Evolutionary conservation across 2,797 vertebrate genomes (phyloP).

Genomic region (Lophotriccus pileatus): DNA sequence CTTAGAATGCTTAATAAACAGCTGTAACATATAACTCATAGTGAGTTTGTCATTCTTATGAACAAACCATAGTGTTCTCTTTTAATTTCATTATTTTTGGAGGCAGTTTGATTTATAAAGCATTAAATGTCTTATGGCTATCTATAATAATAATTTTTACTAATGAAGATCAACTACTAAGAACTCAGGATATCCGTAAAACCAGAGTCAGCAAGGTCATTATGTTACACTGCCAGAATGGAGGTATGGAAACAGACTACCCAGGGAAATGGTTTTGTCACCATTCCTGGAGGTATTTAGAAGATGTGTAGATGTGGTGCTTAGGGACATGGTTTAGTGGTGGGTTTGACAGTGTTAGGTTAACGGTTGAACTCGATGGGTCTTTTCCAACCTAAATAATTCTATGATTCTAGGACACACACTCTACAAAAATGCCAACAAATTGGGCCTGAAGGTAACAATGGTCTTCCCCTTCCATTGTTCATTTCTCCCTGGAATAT

Average conservation of each 20-base stretch:
- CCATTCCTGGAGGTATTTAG: background rate
- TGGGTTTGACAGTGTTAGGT: rapidly evolving
- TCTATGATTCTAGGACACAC: background rate
- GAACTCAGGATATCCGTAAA: background rate
- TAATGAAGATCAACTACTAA: background rate
- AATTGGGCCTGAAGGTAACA: background rate
- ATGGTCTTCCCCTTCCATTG: background rate
- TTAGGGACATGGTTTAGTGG: background rate
- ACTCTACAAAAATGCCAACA: background rate
- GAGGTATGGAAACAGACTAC: background rate
- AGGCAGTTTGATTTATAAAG: background rate
- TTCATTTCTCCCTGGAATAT: background rate
- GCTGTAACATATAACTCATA: background rate
- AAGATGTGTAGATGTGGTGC: too few species aligned
- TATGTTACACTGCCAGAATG: background rate
- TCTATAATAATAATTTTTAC: background rate
- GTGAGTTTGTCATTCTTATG: background rate
- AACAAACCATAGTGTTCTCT: background rate
- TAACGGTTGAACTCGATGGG: background rate
- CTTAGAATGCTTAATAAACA: background rate
- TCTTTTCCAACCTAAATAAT: rapidly evolving
- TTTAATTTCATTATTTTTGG: background rate
- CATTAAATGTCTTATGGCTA: background rate
- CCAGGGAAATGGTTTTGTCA: background rate
- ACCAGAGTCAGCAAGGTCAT: background rate